These are phyloP conservation scores for Eriocheir sinensis DNA, from an alignment of 1,140 invertebrate genomes.

Conservation along the genomic window DNA sequence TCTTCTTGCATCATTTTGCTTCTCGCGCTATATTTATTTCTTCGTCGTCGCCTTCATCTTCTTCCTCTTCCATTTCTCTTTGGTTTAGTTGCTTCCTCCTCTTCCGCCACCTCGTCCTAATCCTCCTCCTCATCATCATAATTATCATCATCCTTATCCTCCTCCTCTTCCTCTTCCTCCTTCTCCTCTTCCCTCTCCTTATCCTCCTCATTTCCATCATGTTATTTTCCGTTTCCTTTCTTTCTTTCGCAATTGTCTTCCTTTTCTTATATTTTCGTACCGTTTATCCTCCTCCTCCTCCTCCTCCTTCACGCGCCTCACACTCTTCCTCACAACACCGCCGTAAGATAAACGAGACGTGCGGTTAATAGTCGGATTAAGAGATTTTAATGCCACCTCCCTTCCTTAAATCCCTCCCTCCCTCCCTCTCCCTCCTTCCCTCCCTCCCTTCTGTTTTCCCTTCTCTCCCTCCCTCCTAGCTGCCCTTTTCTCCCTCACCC, in stretches of 20 bases:
- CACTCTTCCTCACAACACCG: neutral
- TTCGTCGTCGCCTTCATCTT: neutral
- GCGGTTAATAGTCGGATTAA: constrained; percentile 61
- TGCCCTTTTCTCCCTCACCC: neutral
- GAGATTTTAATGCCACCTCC: constrained; percentile 46
- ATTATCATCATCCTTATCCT: neutral
- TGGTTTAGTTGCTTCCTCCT: neutral
- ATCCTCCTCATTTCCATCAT: neutral
- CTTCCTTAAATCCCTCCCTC: neutral
- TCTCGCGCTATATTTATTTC: neutral
- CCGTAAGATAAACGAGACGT: constrained; percentile 49
- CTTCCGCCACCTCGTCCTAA: neutral
- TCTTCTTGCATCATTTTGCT: neutral
- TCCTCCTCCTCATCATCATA: neutral
- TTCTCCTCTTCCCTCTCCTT: neutral
- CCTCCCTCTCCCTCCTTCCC: neutral
- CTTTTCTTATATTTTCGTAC: neutral
- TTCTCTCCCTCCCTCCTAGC: neutral
- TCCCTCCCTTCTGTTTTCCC: neutral
- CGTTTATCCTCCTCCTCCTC: too few species aligned
- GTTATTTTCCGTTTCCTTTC: neutral
- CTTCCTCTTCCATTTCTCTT: neutral
- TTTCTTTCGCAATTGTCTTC: neutral
- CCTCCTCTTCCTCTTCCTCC: neutral
- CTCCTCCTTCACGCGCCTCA: neutral